These are phyloP conservation scores for Perithous albicinctus DNA, from an alignment of 2,888 invertebrate genomes.

Conservation along the genomic window DNA sequence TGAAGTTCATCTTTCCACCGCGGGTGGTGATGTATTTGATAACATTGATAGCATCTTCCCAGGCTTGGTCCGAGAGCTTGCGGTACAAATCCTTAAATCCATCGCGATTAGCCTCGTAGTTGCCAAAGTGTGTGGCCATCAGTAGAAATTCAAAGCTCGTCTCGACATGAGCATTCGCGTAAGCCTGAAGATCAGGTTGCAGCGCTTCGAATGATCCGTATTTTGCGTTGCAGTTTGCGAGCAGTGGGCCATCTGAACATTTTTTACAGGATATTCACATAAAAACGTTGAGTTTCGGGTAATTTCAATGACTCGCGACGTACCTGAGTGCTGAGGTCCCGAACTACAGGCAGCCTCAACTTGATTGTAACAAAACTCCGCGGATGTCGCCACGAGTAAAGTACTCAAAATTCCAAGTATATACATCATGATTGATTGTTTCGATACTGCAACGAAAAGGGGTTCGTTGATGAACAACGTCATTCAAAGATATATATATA, in stretches of 20 bases:
- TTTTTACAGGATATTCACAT: background rate
- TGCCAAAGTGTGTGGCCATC: conserved; percentile 91
- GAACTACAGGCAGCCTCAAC: conserved; percentile 87
- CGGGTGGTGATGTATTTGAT: conserved; percentile 92
- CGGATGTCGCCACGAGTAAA: conserved; percentile 85
- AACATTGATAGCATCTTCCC: conserved; percentile 90
- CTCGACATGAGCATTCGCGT: conserved; percentile 88
- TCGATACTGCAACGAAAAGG: conserved; percentile 34
- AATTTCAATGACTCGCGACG: background rate
- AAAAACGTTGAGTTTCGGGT: background rate
- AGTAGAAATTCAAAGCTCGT: conserved; percentile 92
- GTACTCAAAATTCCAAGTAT: conserved; percentile 85
- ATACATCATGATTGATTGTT: conserved; percentile 36
- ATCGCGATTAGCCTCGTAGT: conserved; percentile 90
- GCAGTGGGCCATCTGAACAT: conserved; percentile 71
- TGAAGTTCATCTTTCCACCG: conserved; percentile 88
- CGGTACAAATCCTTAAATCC: conserved; percentile 92
- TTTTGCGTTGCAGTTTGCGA: conserved; percentile 87
- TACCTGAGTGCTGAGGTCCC: conserved; percentile 84
- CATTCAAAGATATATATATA: background rate
- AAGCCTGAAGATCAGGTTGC: conserved; percentile 85
- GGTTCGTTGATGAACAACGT: background rate
- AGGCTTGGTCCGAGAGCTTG: conserved; percentile 90
- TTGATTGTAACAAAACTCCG: conserved; percentile 88
- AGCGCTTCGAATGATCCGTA: conserved; percentile 88